Conservation (phyloP, 2,797 vertebrate species). For the Hapalemur alaotrensis region DNA sequence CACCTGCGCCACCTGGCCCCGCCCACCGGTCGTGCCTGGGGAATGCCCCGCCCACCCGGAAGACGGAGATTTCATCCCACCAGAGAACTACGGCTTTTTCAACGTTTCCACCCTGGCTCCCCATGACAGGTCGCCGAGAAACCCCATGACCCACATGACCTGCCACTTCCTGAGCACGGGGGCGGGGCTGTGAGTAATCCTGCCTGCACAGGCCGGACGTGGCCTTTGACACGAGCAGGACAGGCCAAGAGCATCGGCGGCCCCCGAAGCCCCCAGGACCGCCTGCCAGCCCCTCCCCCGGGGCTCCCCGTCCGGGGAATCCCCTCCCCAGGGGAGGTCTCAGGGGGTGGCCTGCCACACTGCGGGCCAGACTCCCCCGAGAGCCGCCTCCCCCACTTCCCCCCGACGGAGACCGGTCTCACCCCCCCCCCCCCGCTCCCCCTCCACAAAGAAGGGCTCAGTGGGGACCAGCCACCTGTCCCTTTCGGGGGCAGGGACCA, state of each 20-base stretch:
- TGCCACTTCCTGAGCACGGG: not conserved
- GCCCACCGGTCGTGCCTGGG: not conserved
- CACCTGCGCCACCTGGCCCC: too few relatives aligned
- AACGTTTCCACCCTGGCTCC: slow-evolving; percentile 2
- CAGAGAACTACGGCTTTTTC: not conserved
- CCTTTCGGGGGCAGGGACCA: not conserved
- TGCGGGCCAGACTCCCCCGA: not conserved
- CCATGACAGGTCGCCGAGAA: fast-evolving
- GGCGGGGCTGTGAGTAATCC: not conserved
- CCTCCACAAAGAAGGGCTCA: not conserved
- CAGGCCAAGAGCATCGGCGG: fast-evolving
- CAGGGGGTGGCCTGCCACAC: not conserved
- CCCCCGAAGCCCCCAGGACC: not conserved
- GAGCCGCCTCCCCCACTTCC: not conserved
- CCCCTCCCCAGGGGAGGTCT: too few relatives aligned
- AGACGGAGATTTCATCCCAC: not conserved
- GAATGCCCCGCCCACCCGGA: not conserved
- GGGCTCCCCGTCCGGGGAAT: not conserved
- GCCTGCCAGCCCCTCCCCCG: too few relatives aligned
- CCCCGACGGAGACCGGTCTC: not conserved
- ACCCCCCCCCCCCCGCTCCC: not conserved
- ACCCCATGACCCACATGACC: not conserved
- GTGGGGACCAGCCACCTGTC: not conserved
- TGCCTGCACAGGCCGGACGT: fast-evolving
- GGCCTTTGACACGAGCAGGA: not conserved